Evolutionary conservation across 1,140 invertebrate genomes (phyloP), one percentile per base, ranked within the genome.

Genomic region (Drosophila sp.): DNA sequence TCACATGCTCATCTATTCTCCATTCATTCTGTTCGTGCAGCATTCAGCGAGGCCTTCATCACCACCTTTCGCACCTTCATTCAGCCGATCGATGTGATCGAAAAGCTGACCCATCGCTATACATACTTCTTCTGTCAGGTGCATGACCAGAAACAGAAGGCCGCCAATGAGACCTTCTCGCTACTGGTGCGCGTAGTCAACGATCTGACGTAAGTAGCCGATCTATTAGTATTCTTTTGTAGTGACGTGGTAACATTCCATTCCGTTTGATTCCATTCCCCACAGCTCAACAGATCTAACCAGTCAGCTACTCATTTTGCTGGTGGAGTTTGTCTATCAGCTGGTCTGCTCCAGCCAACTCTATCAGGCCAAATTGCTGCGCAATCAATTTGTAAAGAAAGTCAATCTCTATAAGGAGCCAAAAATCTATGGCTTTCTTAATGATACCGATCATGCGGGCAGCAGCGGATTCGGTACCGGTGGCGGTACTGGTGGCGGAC

Each of bases 21-120:
- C 72, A 63, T 73, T 30, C 70, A 79, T 81, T 72, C 63, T 58
- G 64, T 70, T 66, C 66, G 66, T 81, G 71, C 78, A 92, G 81
- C 86, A 76, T 99, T 98, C 93, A 97, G 98, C 94, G 98, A 99
- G 94, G 98, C 98, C 40, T 99, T 99, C 93, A 94, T 99, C 73
- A 98, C 97, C 27, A 99, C 98, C 44, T 99, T 99, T 92, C 94
- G 98, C 78, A 99, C 98, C 66, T 99, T 99, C 93, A 95, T 99
- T 82, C 93, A 96, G 55, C 97, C 98, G n/a, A 92, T 95, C 63
- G 96, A 97, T 70, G 93, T 99, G 66, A 96, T 99, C 72, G 95
- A 95, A 84, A 98, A 98, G 92, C 93, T 99, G 44, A 95, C 97
- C 79, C 95, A 96, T 91, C 94, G 98, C 70, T 92, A 93, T 72